Evolutionary conservation across 2,113 vertebrate genomes (phyloP), one percentile per base, ranked within the genome.

Genomic region (Embiotoca jacksoni): DNA sequence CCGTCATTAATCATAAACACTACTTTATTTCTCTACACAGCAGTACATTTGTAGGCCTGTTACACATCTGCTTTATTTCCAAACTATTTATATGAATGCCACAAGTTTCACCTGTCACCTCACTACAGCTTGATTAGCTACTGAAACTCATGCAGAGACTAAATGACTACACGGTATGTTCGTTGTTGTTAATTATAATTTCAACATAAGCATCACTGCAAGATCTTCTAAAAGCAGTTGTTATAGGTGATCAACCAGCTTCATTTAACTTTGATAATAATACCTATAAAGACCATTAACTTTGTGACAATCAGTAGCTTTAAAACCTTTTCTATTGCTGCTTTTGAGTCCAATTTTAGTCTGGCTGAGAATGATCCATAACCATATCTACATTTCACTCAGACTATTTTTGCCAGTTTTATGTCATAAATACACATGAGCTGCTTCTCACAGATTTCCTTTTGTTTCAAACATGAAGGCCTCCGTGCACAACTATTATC

Each of bases 401-500:
- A 9, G 23, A 55, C 37, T 23, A 11, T 65, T 78, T 15, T 46
- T 41, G 30, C 10, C 62, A 81, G 49, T 60, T 64, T 60, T 32
- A 72, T 10, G 1, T 61, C 30, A 68, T 35, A 63, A 66, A 77
- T 57, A 50, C 53, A 76, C 31, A 82, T 64, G 54, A 53, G 35
- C 53, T 58, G 30, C 65, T 69, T 37, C 41, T 70, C 64, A 67
- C 55, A 6, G 78, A 88, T 82, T 86, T 86, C 72, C 80, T 86
- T 92, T 73, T 73, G 71, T 88, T 72, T 80, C 36, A 47, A 55
- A 65, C 72, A 72, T n/a, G 49, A 81, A 86, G 80, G 91, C 80
- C 80, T 88, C 80, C 52, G 80, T 78, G 81, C 72, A 75, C 68
- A 83, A 85, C 77, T 87, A 92, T 90, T 90, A 92, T 90, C 85